These are phyloP conservation scores for Macrochelys suwanniensis DNA, from an alignment of 2,797 vertebrate species.

Conservation along the genomic window DNA sequence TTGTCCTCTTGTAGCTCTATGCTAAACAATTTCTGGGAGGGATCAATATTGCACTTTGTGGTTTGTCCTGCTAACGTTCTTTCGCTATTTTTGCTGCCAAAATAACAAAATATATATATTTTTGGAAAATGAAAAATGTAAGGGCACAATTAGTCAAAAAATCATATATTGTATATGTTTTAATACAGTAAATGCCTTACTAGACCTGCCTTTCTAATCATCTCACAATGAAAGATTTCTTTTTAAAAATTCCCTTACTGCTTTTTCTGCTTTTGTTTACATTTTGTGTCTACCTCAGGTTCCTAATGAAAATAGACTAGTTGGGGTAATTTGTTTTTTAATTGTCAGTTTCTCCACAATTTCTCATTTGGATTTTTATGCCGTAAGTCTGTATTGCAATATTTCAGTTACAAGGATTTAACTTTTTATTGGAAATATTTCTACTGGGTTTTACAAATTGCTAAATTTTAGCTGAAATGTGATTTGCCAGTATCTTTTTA, in stretches of 20 bases:
- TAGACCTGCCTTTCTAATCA: background rate
- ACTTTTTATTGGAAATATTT: background rate
- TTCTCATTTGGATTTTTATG: background rate
- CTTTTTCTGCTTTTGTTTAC: background rate
- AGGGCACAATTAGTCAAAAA: background rate
- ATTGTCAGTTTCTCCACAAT: background rate
- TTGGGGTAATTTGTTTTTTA: background rate
- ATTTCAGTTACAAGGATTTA: background rate
- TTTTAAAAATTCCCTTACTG: background rate
- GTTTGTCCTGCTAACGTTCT: conserved; percentile 20
- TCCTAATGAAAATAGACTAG: background rate
- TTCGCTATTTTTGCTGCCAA: background rate
- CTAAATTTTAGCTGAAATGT: background rate
- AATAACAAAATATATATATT: conserved; percentile 9
- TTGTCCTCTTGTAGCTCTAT: background rate
- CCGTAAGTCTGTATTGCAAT: background rate
- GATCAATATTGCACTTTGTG: background rate
- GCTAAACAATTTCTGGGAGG: background rate
- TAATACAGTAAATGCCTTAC: background rate
- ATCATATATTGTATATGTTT: background rate
- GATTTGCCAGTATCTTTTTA: background rate
- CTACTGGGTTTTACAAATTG: background rate
- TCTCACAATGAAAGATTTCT: background rate
- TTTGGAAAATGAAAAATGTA: background rate
- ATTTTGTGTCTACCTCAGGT: background rate